These are phyloP conservation scores for Diabrotica virgifera DNA, from an alignment of 1,140 invertebrate genomes.

Conservation along the genomic window DNA sequence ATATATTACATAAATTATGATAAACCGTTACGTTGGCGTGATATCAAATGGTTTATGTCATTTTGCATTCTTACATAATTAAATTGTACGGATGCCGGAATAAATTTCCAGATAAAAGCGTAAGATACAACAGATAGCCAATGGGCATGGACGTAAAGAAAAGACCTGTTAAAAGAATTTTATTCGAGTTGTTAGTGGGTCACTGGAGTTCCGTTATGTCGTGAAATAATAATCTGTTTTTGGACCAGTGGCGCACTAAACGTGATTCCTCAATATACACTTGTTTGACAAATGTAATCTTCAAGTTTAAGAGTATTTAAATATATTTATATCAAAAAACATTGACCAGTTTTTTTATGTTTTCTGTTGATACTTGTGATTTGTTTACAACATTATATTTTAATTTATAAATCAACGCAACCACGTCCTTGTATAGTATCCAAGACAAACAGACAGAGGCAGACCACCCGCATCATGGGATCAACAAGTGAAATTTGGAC, in stretches of 20 bases:
- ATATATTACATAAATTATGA: background rate
- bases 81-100: background rate
- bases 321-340: too few relatives aligned
- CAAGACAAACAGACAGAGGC: too few relatives aligned
- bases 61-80: background rate
- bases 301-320: too few relatives aligned
- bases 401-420: too few relatives aligned
- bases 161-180: slow-evolving; percentile 4
- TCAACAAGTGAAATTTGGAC: too few relatives aligned
- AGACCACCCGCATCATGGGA: too few relatives aligned
- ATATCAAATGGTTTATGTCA: background rate
- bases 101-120: background rate
- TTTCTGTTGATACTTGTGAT: too few relatives aligned
- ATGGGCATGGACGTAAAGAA: slow-evolving; percentile 1
- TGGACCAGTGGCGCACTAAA: background rate
- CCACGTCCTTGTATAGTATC: too few relatives aligned
- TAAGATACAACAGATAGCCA: background rate
- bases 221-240: slow-evolving; percentile 4
- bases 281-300: background rate
- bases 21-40: background rate
- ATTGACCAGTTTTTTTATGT: too few relatives aligned
- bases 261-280: background rate
- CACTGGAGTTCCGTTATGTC: slow-evolving; percentile 9
- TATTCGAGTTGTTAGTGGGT: slow-evolving; percentile 6
- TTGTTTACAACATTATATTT: too few relatives aligned